These are phyloP conservation scores for Sebastes iracundus DNA, from an alignment of 2,797 vertebrate species.

Conservation along the genomic window DNA sequence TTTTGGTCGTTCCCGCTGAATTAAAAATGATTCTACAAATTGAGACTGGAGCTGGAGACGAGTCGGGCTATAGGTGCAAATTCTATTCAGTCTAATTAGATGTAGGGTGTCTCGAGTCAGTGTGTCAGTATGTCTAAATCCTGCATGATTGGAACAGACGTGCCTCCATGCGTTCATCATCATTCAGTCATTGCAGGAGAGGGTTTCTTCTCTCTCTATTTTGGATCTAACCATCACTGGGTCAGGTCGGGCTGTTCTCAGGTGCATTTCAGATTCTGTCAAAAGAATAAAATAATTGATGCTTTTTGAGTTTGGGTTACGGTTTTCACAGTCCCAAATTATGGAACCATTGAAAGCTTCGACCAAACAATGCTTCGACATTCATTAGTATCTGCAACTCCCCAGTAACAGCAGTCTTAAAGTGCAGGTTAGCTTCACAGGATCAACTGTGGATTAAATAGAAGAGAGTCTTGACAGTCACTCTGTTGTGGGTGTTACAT, in stretches of 20 bases:
- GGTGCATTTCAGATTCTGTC: background rate
- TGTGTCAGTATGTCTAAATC: background rate
- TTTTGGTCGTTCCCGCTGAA: background rate
- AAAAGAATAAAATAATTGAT: background rate
- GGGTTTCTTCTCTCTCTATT: background rate
- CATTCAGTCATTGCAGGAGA: background rate
- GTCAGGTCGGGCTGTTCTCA: background rate
- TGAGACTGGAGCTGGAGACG: background rate
- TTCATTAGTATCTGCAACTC: background rate
- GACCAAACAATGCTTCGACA: background rate
- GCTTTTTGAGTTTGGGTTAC: fast-evolving
- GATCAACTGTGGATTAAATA: conserved; percentile 5
- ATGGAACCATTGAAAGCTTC: background rate
- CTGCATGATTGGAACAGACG: background rate
- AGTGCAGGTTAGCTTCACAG: background rate
- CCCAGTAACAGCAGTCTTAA: background rate
- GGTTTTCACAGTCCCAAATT: background rate
- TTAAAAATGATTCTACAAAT: background rate
- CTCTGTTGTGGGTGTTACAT: background rate
- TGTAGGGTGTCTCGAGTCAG: background rate
- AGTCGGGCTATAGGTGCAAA: background rate
- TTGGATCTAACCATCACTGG: background rate
- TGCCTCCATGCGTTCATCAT: background rate
- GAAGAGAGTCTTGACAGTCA: background rate
- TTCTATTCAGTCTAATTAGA: background rate